These are phyloP conservation scores for Choreutis nemorana DNA, from an alignment of 2,888 invertebrate species.

Conservation along the genomic window DNA sequence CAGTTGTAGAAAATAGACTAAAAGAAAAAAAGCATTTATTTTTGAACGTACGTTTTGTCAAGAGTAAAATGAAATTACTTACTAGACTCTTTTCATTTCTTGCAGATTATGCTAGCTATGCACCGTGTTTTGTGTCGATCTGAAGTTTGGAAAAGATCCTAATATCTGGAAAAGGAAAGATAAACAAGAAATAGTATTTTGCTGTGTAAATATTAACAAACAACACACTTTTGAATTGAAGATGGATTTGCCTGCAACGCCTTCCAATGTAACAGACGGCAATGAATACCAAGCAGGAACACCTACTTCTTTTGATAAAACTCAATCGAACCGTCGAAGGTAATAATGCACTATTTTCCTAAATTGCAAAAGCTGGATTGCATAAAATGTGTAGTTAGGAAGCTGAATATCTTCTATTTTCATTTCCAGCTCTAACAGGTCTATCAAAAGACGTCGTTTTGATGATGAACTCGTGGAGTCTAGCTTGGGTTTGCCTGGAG, in stretches of 20 bases:
- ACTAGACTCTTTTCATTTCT: too few species aligned
- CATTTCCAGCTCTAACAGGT: slow-evolving; percentile 83
- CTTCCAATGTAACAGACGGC: slow-evolving; percentile 46
- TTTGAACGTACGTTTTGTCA: too few species aligned
- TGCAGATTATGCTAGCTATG: too few species aligned
- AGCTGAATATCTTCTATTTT: slow-evolving; percentile 2
- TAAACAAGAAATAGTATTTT: not conserved
- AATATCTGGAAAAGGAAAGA: not conserved
- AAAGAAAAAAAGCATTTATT: too few species aligned
- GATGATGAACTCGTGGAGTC: slow-evolving; percentile 97
- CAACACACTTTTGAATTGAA: too few species aligned
- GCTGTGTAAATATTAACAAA: not conserved
- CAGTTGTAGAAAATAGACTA: too few species aligned
- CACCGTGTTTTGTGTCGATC: too few species aligned
- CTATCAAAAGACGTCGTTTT: slow-evolving; percentile 94
- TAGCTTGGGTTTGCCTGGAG: slow-evolving; percentile 74
- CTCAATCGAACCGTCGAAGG: slow-evolving; percentile 56
- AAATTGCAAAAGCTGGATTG: too few species aligned
- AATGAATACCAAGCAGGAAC: slow-evolving; percentile 44
- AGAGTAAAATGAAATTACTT: too few species aligned
- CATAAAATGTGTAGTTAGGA: not conserved
- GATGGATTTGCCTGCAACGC: slow-evolving; percentile 54
- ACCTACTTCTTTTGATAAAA: slow-evolving; percentile 34
- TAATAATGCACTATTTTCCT: too few species aligned
- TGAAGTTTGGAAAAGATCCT: too few species aligned